phyloP scores from a whole-genome alignment of 2,888 invertebrate genomes.

The Oxyscelio sp. region DNA sequence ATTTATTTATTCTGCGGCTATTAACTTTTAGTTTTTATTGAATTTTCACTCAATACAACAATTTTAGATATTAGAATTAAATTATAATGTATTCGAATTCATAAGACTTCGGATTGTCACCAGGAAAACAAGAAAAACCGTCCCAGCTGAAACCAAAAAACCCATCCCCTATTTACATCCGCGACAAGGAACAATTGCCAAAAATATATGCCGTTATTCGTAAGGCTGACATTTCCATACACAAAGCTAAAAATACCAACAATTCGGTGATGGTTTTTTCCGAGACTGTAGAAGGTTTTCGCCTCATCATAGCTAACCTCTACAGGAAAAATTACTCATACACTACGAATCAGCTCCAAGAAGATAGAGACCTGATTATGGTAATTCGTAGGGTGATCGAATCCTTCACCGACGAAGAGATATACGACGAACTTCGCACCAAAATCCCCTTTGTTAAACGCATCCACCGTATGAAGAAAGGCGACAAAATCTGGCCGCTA shows the following conservation, averaged over 20 bases:
- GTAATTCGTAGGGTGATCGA: background rate
- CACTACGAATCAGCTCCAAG: conserved; percentile 31
- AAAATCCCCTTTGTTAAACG: conserved; percentile 20
- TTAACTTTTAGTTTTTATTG: too few species aligned
- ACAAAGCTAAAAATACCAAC: conserved; percentile 3
- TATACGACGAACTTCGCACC: background rate
- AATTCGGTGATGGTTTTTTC: conserved; percentile 24
- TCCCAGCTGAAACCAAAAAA: too few species aligned
- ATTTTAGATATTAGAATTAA: too few species aligned
- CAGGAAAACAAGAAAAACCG: too few species aligned
- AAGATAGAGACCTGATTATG: conserved; percentile 24
- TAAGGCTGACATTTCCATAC: conserved; percentile 17
- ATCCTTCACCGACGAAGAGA: background rate
- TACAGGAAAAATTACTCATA: conserved; percentile 15
- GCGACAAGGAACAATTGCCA: too few species aligned
- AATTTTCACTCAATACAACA: too few species aligned
- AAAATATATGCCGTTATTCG: too few species aligned
- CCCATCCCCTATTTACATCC: too few species aligned
- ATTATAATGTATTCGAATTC: too few species aligned
- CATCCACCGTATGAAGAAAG: conserved; percentile 10
- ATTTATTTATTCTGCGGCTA: too few species aligned
- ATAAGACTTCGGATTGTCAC: too few species aligned
- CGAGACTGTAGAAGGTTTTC: conserved; percentile 13
- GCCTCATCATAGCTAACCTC: conserved; percentile 1
- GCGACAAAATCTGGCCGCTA: conserved; percentile 23